phyloP scores from a whole-genome alignment of 2,113 vertebrate genomes.

The Trematomus loennbergii region DNA sequence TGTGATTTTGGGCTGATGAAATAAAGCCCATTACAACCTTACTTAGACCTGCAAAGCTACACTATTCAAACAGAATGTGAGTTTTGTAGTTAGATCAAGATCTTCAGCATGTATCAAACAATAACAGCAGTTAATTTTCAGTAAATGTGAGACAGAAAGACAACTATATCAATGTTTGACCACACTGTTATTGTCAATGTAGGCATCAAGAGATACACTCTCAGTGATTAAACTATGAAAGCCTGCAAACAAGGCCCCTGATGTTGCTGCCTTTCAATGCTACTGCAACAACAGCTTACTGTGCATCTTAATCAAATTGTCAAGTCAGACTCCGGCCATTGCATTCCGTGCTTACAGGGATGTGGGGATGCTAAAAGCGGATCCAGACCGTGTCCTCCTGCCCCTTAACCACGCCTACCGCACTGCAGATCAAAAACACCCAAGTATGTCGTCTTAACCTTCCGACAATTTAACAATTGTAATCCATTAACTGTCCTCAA shows the following conservation, averaged over 20 bases:
- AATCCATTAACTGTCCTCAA: not conserved
- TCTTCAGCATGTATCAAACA: not conserved
- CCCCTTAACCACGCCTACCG: conserved; percentile 78
- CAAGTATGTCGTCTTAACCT: conserved; percentile 38
- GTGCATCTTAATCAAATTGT: conserved; percentile 61
- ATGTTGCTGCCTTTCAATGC: not conserved
- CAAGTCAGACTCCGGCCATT: conserved; percentile 49
- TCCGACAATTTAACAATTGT: conserved; percentile 16
- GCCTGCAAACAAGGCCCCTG: conserved; percentile 18
- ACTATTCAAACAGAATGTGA: not conserved
- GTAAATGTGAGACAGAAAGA: not conserved
- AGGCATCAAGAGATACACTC: not conserved
- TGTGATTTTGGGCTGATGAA: not conserved
- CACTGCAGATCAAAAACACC: conserved; percentile 82
- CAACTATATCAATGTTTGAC: not conserved
- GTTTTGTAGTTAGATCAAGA: not conserved
- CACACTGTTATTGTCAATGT: not conserved
- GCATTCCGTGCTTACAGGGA: conserved; percentile 16
- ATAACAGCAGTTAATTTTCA: conserved; percentile 1
- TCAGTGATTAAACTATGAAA: conserved; percentile 2
- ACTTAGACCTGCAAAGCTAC: not conserved
- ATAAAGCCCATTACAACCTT: not conserved
- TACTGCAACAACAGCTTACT: conserved; percentile 46
- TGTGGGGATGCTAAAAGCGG: conserved; percentile 72
- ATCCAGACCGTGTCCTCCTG: conserved; percentile 54